A percentile compares a stretch with the other conserved stretches of the same genome.
phyloP scores from a whole-genome alignment of 2,113 vertebrate genomes.

The Suricata suricatta region DNA sequence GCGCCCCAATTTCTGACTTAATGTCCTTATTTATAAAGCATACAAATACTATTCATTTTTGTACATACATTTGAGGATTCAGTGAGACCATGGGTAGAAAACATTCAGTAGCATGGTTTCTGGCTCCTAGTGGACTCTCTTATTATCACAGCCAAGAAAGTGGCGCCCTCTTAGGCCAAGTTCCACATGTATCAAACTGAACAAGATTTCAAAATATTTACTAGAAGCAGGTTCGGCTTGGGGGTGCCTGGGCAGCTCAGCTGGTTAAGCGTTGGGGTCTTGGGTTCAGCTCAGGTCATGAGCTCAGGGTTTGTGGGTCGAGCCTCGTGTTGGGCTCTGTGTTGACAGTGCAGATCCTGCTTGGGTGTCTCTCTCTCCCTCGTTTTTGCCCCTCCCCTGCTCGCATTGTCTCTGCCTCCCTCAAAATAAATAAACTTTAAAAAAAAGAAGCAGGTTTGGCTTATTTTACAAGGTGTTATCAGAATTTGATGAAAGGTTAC shows the following conservation, averaged over 20 bases:
- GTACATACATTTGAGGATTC: not conserved
- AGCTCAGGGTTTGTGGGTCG: no score
- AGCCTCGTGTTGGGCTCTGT: no score
- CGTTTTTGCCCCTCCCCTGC: no score
- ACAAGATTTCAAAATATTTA: not conserved
- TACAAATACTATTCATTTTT: not conserved
- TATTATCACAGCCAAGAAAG: not conserved
- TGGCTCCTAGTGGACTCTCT: not conserved
- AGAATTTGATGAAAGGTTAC: not conserved
- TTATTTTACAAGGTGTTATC: not conserved
- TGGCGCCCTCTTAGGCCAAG: not conserved
- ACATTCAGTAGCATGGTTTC: not conserved
- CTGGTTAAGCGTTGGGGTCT: no score
- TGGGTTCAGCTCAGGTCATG: no score
- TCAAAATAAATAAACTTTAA: no score
- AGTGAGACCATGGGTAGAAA: not conserved
- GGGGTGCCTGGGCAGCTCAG: no score
- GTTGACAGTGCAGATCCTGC: no score
- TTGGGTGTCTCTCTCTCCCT: no score
- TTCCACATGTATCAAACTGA: not conserved
- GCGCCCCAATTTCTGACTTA: not conserved
- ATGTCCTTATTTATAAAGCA: not conserved
- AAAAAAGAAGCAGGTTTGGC: not conserved
- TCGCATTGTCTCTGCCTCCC: no score
- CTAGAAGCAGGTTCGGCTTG: not conserved